phyloP scores from a whole-genome alignment of 1,140 invertebrate genomes.

The Adelges cooleyi region DNA sequence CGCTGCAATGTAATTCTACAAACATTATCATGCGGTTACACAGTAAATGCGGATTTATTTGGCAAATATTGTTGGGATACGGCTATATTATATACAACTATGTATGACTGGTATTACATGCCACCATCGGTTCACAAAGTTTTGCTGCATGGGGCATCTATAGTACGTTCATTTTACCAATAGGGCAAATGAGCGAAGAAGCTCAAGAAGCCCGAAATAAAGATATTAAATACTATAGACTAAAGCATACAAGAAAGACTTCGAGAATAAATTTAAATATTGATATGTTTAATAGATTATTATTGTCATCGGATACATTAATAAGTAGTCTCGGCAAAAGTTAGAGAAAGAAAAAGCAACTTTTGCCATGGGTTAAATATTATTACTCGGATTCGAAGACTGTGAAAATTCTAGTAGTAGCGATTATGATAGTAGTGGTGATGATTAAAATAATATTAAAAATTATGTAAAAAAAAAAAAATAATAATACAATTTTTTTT shows the following conservation, averaged over 20 bases:
- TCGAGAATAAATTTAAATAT: neutral
- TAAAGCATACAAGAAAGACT: neutral
- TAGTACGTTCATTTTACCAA: constrained; percentile 29
- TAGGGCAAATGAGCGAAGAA: neutral
- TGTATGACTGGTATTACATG: constrained; percentile 35
- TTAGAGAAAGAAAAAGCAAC: too few species aligned
- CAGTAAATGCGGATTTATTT: constrained; percentile 31
- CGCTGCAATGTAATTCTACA: constrained; percentile 36
- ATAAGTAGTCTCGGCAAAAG: neutral
- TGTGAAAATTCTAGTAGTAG: too few species aligned
- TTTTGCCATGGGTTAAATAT: too few species aligned
- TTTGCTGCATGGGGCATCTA: constrained; percentile 35
- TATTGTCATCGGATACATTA: neutral
- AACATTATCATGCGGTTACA: constrained; percentile 34
- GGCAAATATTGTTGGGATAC: constrained; percentile 32
- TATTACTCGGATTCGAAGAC: too few species aligned
- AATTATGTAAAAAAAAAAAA: too few species aligned
- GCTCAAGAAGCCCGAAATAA: neutral
- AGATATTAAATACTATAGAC: neutral
- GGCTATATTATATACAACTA: constrained; percentile 30
- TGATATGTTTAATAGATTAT: neutral
- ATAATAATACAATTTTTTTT: too few species aligned
- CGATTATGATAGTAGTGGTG: too few species aligned
- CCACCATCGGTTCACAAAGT: constrained; percentile 33
- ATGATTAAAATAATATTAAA: too few species aligned